These are phyloP conservation scores for Cacoxenus indagator DNA, from an alignment of 2,888 invertebrate species.

Conservation along the genomic window DNA sequence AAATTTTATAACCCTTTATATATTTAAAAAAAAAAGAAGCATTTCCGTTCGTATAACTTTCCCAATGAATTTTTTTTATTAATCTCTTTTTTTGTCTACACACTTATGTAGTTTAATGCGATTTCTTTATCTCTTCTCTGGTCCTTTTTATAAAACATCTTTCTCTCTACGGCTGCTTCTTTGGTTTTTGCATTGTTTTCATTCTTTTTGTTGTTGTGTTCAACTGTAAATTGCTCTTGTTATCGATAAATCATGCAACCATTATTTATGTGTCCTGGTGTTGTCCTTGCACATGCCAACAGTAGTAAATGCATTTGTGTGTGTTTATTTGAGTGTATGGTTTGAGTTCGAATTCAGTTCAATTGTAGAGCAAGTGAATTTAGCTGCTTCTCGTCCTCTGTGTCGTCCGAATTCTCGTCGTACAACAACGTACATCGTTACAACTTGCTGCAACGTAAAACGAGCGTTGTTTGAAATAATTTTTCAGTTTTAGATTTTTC, in stretches of 20 bases:
- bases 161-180: conserved; percentile 27
- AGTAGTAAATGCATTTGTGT: conserved; percentile 33
- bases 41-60: conserved; percentile 31
- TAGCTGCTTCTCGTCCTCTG: not conserved
- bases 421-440: too few relatives aligned
- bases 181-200: conserved; percentile 21
- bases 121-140: conserved; percentile 24
- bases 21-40: conserved; percentile 35
- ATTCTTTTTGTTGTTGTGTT: conserved; percentile 35
- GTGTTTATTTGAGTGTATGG: conserved; percentile 25
- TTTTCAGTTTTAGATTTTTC: conserved; percentile 64
- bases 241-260: conserved; percentile 69
- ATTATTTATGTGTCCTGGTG: conserved; percentile 65
- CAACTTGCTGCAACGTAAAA: too few relatives aligned
- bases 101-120: conserved; percentile 38
- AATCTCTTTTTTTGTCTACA: conserved; percentile 50
- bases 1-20: conserved; percentile 46
- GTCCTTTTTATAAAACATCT: not conserved
- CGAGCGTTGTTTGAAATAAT: conserved; percentile 50
- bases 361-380: not conserved
- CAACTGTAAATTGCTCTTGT: conserved; percentile 68
- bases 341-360: not conserved
- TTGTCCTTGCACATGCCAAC: conserved; percentile 10
- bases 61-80: conserved; percentile 21
- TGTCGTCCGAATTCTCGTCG: too few relatives aligned